A percentile compares a stretch with the other conserved stretches of the same genome.
Evolutionary conservation across 2,797 vertebrate genomes (phyloP).

Genomic region (Silurus aristotelis): DNA sequence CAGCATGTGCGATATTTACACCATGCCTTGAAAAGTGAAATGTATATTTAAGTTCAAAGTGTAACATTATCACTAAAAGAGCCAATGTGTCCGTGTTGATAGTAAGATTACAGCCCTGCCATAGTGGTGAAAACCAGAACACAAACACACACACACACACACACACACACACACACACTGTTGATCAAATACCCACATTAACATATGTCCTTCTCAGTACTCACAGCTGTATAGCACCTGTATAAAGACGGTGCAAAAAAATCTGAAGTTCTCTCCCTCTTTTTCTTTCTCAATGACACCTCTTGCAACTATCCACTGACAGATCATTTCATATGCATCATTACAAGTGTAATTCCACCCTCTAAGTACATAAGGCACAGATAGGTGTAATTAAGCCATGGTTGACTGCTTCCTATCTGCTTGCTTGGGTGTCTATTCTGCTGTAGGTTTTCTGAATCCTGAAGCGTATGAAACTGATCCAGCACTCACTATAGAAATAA

Average conservation of each 20-base stretch:
- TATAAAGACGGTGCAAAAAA: neutral
- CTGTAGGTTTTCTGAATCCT: constrained; percentile 14
- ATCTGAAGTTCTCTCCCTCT: neutral
- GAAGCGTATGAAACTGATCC: constrained; percentile 9
- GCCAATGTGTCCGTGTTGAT: neutral
- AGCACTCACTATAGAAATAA: neutral
- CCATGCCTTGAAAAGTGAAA: constrained; percentile 13
- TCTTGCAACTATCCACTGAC: constrained; percentile 22
- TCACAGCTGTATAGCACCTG: constrained; percentile 28
- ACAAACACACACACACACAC: neutral
- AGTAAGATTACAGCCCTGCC: neutral
- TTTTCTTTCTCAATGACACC: constrained; percentile 28
- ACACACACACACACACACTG: neutral
- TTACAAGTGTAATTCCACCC: constrained; percentile 36
- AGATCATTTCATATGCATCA: constrained; percentile 29
- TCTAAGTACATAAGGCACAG: constrained; percentile 28
- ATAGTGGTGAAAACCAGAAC: neutral
- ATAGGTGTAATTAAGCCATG: constrained; percentile 25
- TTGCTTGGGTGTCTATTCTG: constrained; percentile 5
- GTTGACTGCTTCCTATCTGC: neutral
- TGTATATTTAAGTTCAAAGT: constrained; percentile 3
- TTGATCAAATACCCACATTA: constrained; percentile 4
- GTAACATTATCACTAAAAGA: constrained; percentile 6
- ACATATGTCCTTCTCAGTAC: constrained; percentile 8
- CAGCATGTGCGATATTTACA: neutral